Percentiles rank a stretch among this genome's conserved stretches.
Evolutionary conservation across 2,797 vertebrate genomes (phyloP).

Genomic region (Anas capensis): DNA sequence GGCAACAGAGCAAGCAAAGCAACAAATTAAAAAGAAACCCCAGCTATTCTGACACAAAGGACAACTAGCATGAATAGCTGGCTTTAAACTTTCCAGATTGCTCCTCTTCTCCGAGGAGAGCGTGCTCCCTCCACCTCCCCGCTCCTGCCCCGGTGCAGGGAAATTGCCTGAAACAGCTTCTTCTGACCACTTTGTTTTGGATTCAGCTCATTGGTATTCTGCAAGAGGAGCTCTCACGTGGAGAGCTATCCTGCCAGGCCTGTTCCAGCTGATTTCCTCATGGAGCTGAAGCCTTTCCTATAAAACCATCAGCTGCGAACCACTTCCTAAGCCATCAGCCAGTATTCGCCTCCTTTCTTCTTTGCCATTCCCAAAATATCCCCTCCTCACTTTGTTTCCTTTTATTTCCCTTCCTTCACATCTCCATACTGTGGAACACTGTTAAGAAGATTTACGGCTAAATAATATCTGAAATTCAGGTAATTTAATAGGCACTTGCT

Average conservation of each 20-base stretch:
- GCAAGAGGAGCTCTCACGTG: conserved; percentile 17
- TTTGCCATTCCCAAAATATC: background rate
- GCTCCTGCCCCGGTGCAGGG: background rate
- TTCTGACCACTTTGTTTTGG: background rate
- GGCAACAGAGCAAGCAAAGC: background rate
- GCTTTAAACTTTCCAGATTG: background rate
- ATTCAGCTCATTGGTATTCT: conserved; percentile 31
- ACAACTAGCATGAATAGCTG: background rate
- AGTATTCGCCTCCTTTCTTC: background rate
- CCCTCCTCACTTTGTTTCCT: background rate
- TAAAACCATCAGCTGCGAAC: background rate
- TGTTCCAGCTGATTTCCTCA: conserved; percentile 53
- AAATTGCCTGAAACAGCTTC: conserved; percentile 37
- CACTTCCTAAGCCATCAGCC: background rate
- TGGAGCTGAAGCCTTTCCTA: background rate
- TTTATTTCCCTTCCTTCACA: conserved; percentile 24
- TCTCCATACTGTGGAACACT: background rate
- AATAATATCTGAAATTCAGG: background rate
- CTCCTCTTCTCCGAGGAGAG: background rate
- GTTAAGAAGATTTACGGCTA: conserved; percentile 45
- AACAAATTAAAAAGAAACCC: background rate
- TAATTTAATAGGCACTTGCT: background rate
- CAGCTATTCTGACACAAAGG: background rate
- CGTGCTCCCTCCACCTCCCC: background rate
- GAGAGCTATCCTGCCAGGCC: conserved; percentile 32